Conservation (phyloP, 2,888 invertebrate species). For the Drosophila rubida region DNA sequence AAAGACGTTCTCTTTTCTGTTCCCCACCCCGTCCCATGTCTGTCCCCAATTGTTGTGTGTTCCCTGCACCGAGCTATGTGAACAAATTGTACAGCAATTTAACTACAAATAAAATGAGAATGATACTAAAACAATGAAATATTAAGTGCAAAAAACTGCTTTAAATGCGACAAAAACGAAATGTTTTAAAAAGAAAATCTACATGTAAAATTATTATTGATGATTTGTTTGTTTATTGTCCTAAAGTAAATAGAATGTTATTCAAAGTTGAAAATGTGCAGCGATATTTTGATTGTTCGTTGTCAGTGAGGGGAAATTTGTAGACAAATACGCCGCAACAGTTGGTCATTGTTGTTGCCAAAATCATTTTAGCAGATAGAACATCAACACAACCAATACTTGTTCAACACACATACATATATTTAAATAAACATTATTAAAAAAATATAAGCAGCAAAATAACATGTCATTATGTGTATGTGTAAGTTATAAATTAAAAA, state of each 20-base stretch:
- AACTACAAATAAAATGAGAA: conserved; percentile 46
- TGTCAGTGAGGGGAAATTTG: conserved; percentile 31
- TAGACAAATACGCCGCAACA: conserved; percentile 7
- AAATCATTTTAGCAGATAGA: conserved; percentile 45
- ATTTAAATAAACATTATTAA: conserved; percentile 49
- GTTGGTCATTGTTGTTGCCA: conserved; percentile 31
- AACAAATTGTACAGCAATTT: conserved; percentile 75
- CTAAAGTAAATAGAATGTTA: conserved; percentile 58
- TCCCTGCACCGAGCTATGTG: conserved; percentile 61
- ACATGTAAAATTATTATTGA: conserved; percentile 44
- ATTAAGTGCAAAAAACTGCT: conserved; percentile 74
- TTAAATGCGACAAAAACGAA: conserved; percentile 56
- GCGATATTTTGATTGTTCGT: conserved; percentile 46
- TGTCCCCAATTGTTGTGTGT: conserved; percentile 30
- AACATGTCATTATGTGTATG: conserved; percentile 56
- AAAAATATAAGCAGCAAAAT: conserved; percentile 16
- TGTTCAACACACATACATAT: conserved; percentile 58
- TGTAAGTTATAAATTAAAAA: conserved; percentile 51
- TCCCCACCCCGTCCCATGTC: conserved; percentile 13
- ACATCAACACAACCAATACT: conserved; percentile 50
- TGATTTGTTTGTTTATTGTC: conserved; percentile 59
- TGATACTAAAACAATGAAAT: conserved; percentile 64
- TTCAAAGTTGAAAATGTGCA: conserved; percentile 51
- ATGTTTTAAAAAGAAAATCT: conserved; percentile 51
- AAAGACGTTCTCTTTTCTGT: conserved; percentile 48